Evolutionary conservation across 2,888 invertebrate species (phyloP).

Genomic region (Eurytoma californica): DNA sequence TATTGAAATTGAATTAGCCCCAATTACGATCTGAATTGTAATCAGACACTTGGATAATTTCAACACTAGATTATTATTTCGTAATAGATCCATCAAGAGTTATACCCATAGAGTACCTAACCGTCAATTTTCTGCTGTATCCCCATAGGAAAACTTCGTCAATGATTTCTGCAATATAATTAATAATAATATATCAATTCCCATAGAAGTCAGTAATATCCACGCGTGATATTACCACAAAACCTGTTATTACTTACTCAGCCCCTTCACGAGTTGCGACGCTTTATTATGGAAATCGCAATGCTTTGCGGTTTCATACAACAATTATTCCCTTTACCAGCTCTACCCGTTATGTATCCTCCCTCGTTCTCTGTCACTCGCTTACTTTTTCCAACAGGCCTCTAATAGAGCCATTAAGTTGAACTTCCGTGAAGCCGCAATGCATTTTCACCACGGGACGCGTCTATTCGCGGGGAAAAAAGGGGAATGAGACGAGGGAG

Average conservation of each 20-base stretch:
- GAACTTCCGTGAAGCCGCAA: conserved; percentile 13
- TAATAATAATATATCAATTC: conserved; percentile 28
- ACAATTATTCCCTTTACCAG: conserved; percentile 31
- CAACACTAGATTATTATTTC: too few relatives aligned
- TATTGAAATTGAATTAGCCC: too few relatives aligned
- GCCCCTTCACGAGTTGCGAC: background rate
- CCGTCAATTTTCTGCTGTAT: too few relatives aligned
- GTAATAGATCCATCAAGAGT: too few relatives aligned
- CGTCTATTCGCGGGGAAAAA: background rate
- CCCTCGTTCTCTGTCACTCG: background rate
- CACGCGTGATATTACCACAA: background rate
- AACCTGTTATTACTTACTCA: background rate
- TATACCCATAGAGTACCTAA: too few relatives aligned
- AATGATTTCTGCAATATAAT: background rate
- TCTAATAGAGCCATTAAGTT: conserved; percentile 49
- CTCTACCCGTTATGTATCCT: background rate
- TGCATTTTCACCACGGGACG: conserved; percentile 29
- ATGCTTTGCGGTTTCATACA: conserved; percentile 38
- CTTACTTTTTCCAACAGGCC: background rate
- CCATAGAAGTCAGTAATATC: conserved; percentile 20
- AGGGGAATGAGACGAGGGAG: too few relatives aligned
- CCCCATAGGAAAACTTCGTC: too few relatives aligned
- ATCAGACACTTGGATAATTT: too few relatives aligned
- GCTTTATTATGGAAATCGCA: conserved; percentile 20
- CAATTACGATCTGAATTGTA: too few relatives aligned